Conservation (phyloP, 2,888 invertebrate genomes). For the Lordiphosa andalusiaca region DNA sequence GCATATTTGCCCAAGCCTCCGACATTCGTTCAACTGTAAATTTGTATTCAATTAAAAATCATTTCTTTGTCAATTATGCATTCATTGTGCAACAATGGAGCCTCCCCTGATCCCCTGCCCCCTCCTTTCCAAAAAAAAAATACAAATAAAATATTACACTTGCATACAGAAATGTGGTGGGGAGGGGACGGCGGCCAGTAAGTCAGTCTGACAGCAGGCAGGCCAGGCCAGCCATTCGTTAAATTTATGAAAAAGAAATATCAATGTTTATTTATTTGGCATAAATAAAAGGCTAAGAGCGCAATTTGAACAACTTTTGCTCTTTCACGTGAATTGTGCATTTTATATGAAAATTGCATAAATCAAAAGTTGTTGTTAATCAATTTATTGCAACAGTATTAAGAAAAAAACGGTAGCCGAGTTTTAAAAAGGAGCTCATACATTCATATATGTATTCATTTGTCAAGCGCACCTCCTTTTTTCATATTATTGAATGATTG, state of each 20-base stretch:
- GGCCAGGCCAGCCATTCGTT: conserved; percentile 31
- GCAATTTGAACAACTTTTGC: conserved; percentile 17
- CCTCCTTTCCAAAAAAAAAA: background rate
- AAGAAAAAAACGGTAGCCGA: conserved; percentile 1
- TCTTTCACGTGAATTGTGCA: conserved; percentile 15
- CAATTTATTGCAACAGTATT: conserved; percentile 46
- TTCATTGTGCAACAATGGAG: conserved; percentile 52
- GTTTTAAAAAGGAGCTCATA: conserved; percentile 19
- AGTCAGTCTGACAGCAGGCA: conserved; percentile 38
- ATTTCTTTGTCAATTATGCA: conserved; percentile 76
- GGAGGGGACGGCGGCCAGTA: conserved; percentile 19
- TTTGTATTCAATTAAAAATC: conserved; percentile 76
- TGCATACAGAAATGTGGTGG: conserved; percentile 7
- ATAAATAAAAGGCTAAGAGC: conserved; percentile 16
- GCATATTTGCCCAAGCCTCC: conserved; percentile 7
- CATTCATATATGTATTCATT: conserved; percentile 26
- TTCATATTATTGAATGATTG: no score
- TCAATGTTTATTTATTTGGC: conserved; percentile 36
- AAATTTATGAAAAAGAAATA: conserved; percentile 61
- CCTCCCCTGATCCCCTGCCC: background rate
- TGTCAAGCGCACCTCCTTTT: conserved; percentile 4
- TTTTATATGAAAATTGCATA: conserved; percentile 44
- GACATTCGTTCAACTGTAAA: conserved; percentile 66
- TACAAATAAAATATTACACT: background rate
- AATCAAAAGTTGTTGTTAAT: conserved; percentile 66